Conservation (phyloP, 2,888 invertebrate genomes). For the Byasa hedistus region DNA sequence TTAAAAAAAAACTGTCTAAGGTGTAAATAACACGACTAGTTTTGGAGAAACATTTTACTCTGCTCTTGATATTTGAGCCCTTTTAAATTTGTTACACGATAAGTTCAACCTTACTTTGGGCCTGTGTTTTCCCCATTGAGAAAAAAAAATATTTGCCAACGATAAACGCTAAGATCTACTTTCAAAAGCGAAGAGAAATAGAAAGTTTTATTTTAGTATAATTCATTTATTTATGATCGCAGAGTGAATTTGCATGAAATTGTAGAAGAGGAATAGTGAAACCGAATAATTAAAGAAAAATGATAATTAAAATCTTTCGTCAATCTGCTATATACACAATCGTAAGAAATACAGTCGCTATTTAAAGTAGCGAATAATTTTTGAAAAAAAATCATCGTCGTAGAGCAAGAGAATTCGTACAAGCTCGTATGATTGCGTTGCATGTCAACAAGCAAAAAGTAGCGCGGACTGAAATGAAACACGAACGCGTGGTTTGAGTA, state of each 20-base stretch:
- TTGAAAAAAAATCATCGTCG: neutral
- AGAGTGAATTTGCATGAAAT: slow-evolving; percentile 6
- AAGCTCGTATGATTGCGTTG: slow-evolving; percentile 1
- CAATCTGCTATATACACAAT: neutral
- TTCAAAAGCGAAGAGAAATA: neutral
- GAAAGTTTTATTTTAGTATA: neutral
- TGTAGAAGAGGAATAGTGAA: neutral
- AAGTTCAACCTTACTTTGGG: too few species aligned
- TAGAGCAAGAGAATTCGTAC: neutral
- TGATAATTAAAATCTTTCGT: neutral
- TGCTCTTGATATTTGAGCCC: too few species aligned
- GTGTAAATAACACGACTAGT: too few species aligned
- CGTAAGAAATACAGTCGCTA: neutral
- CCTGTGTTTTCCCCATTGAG: too few species aligned
- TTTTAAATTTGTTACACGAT: too few species aligned
- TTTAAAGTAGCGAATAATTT: too few species aligned
- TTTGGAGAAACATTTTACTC: too few species aligned
- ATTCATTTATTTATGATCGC: slow-evolving; percentile 1
- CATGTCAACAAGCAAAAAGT: slow-evolving; percentile 10
- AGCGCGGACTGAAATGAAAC: slow-evolving; percentile 2
- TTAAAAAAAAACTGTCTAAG: too few species aligned
- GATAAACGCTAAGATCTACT: neutral
- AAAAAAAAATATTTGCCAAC: neutral
- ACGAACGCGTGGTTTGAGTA: slow-evolving; percentile 3
- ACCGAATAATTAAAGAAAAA: slow-evolving; percentile 2